Evolutionary conservation across 2,888 invertebrate genomes (phyloP).

Genomic region (Eumacrocentrus americanus): DNA sequence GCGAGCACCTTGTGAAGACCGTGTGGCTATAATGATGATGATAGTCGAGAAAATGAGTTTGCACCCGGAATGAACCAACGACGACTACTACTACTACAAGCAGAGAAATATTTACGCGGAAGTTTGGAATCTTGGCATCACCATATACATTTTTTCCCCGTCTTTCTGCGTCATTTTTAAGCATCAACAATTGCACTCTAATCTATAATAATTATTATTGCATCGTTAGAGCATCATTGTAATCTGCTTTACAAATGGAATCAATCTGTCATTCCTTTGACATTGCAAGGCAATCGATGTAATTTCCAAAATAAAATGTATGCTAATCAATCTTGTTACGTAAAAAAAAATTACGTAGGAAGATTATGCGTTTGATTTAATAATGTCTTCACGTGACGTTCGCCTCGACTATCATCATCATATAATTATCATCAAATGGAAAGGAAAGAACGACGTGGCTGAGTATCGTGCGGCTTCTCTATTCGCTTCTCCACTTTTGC

Average conservation of each 20-base stretch:
- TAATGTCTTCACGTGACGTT: not conserved
- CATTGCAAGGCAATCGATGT: not conserved
- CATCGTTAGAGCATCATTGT: too few species aligned
- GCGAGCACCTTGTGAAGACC: not conserved
- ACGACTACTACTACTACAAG: conserved; percentile 13
- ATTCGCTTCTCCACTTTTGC: too few species aligned
- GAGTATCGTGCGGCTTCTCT: too few species aligned
- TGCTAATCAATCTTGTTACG: not conserved
- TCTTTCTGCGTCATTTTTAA: too few species aligned
- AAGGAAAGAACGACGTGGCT: too few species aligned
- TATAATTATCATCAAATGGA: not conserved
- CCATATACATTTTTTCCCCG: conserved; percentile 40
- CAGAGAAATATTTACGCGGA: conserved; percentile 41
- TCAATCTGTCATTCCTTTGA: not conserved
- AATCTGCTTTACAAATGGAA: not conserved
- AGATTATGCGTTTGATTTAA: not conserved
- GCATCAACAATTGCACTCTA: too few species aligned
- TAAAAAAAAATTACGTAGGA: conserved; percentile 8
- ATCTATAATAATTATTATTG: too few species aligned
- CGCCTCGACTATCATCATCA: too few species aligned
- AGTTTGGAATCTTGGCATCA: conserved; percentile 47
- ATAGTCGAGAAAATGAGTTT: conserved; percentile 38
- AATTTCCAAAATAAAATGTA: not conserved
- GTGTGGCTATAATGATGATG: conserved; percentile 25
- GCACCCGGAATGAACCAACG: conserved; percentile 28